Conservation (phyloP, 2,888 invertebrate genomes). For the Latrodectus hesperus region DNA sequence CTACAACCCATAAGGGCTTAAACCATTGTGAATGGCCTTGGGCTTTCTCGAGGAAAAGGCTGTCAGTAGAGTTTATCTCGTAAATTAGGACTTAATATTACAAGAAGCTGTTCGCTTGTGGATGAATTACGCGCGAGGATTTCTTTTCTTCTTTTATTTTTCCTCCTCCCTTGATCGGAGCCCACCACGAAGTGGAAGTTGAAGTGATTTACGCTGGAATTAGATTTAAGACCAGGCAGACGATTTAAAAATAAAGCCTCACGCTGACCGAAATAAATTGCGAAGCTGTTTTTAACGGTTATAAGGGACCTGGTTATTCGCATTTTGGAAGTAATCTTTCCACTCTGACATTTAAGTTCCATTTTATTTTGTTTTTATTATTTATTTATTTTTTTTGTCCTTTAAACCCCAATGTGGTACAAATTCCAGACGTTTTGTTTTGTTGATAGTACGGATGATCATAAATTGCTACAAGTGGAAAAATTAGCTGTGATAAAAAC, state of each 20-base stretch:
- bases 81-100: conserved; percentile 65
- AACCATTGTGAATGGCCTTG: too few relatives aligned
- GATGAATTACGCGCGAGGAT: conserved; percentile 44
- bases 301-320: conserved; percentile 1
- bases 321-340: not conserved
- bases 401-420: not conserved
- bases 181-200: conserved; percentile 30
- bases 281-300: not conserved
- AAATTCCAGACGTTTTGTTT: not conserved
- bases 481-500: too few relatives aligned
- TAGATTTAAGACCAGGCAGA: conserved; percentile 30
- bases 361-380: not conserved
- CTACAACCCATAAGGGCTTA: too few relatives aligned
- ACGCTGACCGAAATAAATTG: not conserved
- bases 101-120: conserved; percentile 39
- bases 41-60: not conserved
- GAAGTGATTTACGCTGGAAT: conserved; percentile 51
- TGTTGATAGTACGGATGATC: too few relatives aligned
- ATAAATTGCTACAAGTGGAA: too few relatives aligned
- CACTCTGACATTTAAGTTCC: not conserved
- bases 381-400: not conserved
- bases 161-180: not conserved
- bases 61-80: conserved; percentile 54
- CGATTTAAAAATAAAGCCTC: conserved; percentile 7
- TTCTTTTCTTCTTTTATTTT: not conserved